Evolutionary conservation across 2,113 vertebrate genomes (phyloP).

Genomic region (Tympanuchus pallidicinctus): DNA sequence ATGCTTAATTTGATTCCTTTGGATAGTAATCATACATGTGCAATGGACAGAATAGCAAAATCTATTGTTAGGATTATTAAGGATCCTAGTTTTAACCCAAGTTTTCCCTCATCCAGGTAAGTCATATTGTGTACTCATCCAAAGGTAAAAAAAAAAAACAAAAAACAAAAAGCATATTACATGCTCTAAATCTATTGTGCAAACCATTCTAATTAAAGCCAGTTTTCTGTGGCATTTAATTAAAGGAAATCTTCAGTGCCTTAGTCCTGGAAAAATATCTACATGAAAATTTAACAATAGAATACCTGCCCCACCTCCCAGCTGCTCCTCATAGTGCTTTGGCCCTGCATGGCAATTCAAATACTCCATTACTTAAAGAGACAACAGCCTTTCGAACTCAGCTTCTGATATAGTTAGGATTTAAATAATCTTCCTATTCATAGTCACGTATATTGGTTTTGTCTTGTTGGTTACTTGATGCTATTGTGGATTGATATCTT

Average conservation of each 20-base stretch:
- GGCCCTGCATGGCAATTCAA: constrained; percentile 25
- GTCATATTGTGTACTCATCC: constrained; percentile 29
- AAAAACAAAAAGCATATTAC: background rate
- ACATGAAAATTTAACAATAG: background rate
- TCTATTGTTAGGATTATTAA: constrained; percentile 4
- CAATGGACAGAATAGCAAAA: background rate
- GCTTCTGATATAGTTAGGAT: constrained; percentile 1
- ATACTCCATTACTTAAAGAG: constrained; percentile 22
- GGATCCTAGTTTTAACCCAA: constrained; percentile 45
- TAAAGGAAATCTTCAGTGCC: constrained; percentile 20
- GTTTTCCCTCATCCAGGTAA: constrained; percentile 56
- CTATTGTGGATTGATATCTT: background rate
- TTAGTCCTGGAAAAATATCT: constrained; percentile 33
- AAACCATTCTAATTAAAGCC: constrained; percentile 36
- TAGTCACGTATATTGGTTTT: background rate
- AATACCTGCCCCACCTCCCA: background rate
- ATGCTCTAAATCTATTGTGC: constrained; percentile 3
- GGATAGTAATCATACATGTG: background rate
- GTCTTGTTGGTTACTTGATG: background rate
- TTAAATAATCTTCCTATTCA: constrained; percentile 15
- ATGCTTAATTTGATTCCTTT: constrained; percentile 31
- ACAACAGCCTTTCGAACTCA: constrained; percentile 17
- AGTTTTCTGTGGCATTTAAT: constrained; percentile 24
- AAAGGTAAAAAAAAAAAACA: constrained; percentile 8
- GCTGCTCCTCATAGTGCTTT: constrained; percentile 2